phyloP scores from a whole-genome alignment of 1,140 invertebrate species.

The Pogonognathellus flavescens region DNA sequence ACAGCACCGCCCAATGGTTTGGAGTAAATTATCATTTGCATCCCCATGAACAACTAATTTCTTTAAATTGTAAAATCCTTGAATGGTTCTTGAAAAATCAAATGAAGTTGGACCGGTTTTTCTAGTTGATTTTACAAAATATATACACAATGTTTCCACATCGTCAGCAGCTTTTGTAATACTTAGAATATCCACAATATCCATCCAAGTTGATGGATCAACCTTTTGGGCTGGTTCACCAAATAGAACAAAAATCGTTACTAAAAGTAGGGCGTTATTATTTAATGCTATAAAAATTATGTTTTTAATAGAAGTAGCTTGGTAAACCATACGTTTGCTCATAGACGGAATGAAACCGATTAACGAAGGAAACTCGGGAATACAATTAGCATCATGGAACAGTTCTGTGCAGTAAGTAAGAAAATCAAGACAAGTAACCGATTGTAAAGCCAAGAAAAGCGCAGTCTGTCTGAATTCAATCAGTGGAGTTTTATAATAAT shows the following conservation, averaged over 20 bases:
- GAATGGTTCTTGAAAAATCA: slow-evolving; percentile 6
- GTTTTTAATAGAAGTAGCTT: not conserved
- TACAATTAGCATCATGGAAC: not conserved
- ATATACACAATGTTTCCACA: slow-evolving; percentile 44
- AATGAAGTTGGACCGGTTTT: not conserved
- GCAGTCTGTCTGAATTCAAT: slow-evolving; percentile 5
- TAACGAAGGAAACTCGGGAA: not conserved
- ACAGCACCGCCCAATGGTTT: slow-evolving; percentile 59
- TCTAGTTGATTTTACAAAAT: slow-evolving; percentile 1
- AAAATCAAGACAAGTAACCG: slow-evolving; percentile 11
- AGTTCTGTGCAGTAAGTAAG: not conserved
- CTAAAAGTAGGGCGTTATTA: not conserved
- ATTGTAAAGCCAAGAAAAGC: not conserved
- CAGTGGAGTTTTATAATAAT: slow-evolving; percentile 22
- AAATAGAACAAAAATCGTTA: too few species aligned
- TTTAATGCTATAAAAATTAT: not conserved
- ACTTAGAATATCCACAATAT: slow-evolving; percentile 29
- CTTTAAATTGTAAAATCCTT: slow-evolving; percentile 22
- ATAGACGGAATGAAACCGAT: not conserved
- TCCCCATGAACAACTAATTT: slow-evolving; percentile 58
- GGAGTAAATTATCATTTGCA: slow-evolving; percentile 50
- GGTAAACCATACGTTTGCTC: not conserved
- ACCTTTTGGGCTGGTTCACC: slow-evolving; percentile 58
- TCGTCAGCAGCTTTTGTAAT: not conserved
- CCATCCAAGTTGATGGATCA: slow-evolving; percentile 45